Evolutionary conservation across 1,140 invertebrate species (phyloP).

Genomic region (Lepidurus couesii): DNA sequence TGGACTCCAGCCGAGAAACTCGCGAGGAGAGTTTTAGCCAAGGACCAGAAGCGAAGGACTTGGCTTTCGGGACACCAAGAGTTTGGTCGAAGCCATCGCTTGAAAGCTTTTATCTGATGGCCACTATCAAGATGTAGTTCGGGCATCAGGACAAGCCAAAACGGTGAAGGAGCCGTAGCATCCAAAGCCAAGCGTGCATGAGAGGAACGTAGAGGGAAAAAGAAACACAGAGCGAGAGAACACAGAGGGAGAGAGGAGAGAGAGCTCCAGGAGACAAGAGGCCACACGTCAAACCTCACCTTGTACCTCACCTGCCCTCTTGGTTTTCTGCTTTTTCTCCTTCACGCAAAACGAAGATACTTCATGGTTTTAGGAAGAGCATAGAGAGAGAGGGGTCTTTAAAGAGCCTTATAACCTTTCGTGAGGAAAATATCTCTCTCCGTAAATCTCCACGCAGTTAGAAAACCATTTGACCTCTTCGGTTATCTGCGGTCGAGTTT

Average conservation of each 20-base stretch:
- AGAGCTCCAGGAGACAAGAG: neutral
- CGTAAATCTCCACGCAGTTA: conserved; percentile 1
- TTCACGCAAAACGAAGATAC: conserved; percentile 3
- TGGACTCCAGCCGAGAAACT: neutral
- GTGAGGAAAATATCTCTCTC: neutral
- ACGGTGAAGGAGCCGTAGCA: neutral
- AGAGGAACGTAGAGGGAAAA: neutral
- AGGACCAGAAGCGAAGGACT: neutral
- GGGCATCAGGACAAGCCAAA: neutral
- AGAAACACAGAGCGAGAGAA: neutral
- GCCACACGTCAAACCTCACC: conserved; percentile 6
- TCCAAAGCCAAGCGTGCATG: conserved; percentile 10
- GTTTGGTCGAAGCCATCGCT: neutral
- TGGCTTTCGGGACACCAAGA: neutral
- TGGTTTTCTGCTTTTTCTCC: neutral
- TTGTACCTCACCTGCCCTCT: neutral
- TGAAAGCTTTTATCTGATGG: conserved; percentile 19
- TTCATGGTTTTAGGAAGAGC: neutral
- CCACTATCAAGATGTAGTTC: conserved; percentile 22
- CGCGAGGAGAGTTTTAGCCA: neutral
- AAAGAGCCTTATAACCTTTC: conserved; percentile 19
- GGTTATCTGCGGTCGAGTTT: neutral
- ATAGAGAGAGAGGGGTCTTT: neutral
- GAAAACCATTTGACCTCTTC: neutral
- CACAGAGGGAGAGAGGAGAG: neutral